Evolutionary conservation across 2,797 vertebrate genomes (phyloP).

Genomic region (Oryzias dopingdopingensis): DNA sequence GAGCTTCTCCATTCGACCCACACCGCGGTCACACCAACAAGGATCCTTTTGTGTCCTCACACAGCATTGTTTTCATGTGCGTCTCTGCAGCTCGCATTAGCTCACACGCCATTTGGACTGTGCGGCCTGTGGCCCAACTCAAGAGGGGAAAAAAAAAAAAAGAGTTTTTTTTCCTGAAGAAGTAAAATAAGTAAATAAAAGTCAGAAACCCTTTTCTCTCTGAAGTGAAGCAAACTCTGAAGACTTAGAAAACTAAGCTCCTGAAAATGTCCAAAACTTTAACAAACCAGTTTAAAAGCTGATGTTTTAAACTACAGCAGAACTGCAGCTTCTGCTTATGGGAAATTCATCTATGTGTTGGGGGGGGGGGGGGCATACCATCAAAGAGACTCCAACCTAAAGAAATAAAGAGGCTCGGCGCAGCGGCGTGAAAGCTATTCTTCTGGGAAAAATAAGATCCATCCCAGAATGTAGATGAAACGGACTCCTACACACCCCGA

Average conservation of each 20-base stretch:
- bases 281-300: slow-evolving; percentile 5
- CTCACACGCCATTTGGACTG: slow-evolving; percentile 55
- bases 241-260: not conserved
- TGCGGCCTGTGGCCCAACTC: slow-evolving; percentile 6
- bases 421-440: slow-evolving; percentile 52
- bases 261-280: slow-evolving; percentile 9
- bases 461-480: slow-evolving; percentile 65
- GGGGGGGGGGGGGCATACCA: slow-evolving; percentile 38
- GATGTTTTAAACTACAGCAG: slow-evolving; percentile 4
- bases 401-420: slow-evolving; percentile 51
- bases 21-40: slow-evolving; percentile 66
- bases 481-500: slow-evolving; percentile 69
- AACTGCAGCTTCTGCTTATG: not conserved
- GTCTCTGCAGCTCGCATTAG: slow-evolving; percentile 58
- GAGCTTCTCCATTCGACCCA: slow-evolving; percentile 56
- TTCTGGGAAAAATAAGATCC: slow-evolving; percentile 55
- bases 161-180: slow-evolving; percentile 5
- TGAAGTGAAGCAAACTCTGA: slow-evolving; percentile 1
- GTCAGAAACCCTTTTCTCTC: too few species aligned
- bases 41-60: slow-evolving; percentile 67
- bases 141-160: not conserved
- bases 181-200: not conserved
- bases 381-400: slow-evolving; percentile 53
- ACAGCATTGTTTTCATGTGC: slow-evolving; percentile 71
- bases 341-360: slow-evolving; percentile 4